Evolutionary conservation across 2,797 vertebrate species (phyloP).

Genomic region (Epinephelus awoara): DNA sequence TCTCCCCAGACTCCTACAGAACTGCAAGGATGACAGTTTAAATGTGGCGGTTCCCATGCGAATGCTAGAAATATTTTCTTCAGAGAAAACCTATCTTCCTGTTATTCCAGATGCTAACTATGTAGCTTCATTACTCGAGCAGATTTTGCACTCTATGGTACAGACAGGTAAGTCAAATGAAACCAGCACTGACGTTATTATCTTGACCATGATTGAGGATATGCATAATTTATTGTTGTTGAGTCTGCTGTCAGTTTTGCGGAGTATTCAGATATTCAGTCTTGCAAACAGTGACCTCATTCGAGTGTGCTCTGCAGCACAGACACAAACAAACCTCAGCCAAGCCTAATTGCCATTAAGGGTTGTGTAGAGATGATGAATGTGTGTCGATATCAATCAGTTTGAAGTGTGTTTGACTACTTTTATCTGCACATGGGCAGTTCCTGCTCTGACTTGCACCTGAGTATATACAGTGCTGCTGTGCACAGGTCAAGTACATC

Average conservation of each 20-base stretch:
- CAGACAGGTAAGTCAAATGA: constrained; percentile 92
- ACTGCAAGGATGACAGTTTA: constrained; percentile 91
- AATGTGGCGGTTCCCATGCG: constrained; percentile 97
- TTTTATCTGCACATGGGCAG: constrained; percentile 32
- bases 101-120: constrained; percentile 90
- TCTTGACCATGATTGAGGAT: background rate
- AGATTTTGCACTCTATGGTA: constrained; percentile 99
- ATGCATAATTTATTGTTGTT: background rate
- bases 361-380: background rate
- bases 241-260: background rate
- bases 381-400: constrained; percentile 26
- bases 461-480: constrained; percentile 17
- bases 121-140: constrained; percentile 93
- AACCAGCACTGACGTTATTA: background rate
- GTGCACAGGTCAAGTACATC: constrained; percentile 20
- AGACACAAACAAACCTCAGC: constrained; percentile 5
- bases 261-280: background rate
- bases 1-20: constrained; percentile 90
- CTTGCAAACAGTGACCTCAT: background rate
- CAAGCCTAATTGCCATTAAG: background rate
- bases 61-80: constrained; percentile 97
- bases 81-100: constrained; percentile 93
- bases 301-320: background rate
- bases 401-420: constrained; percentile 49
- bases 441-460: constrained; percentile 36